A percentile compares a stretch with the other conserved stretches of the same genome.
These are phyloP conservation scores for Cyprinus carpio DNA, from an alignment of 2,113 vertebrate genomes.

Conservation along the genomic window DNA sequence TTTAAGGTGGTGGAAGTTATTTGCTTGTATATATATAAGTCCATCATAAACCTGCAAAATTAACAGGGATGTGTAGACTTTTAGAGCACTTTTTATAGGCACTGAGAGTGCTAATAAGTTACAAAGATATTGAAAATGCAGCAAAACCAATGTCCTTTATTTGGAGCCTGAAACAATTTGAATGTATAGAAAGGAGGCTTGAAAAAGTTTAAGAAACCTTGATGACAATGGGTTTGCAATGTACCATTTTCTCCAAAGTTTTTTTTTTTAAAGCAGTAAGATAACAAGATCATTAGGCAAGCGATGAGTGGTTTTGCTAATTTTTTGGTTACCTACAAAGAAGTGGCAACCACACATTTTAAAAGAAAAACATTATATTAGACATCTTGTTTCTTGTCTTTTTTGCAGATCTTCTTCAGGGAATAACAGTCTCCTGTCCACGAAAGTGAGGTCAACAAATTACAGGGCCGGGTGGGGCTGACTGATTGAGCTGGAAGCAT, in stretches of 20 bases:
- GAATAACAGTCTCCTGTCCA: constrained; percentile 86
- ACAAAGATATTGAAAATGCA: too few relatives aligned
- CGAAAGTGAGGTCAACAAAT: constrained; percentile 85
- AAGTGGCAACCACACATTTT: neutral
- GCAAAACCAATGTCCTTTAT: too few relatives aligned
- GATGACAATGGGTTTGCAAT: neutral
- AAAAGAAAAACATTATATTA: neutral
- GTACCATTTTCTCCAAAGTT: neutral
- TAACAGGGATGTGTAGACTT: neutral
- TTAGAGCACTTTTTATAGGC: neutral
- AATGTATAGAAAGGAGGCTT: neutral
- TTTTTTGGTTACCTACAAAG: neutral
- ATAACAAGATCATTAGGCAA: neutral
- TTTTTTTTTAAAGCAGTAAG: neutral
- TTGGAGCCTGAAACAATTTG: neutral
- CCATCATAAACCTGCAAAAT: too few relatives aligned
- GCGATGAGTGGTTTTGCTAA: neutral
- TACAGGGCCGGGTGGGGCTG: constrained; percentile 93
- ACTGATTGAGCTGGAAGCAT: constrained; percentile 88
- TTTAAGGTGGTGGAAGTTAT: too few relatives aligned
- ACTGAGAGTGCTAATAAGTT: too few relatives aligned
- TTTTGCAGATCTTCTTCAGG: constrained; percentile 91
- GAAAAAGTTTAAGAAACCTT: neutral
- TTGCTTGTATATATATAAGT: too few relatives aligned
- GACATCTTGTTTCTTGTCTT: neutral